Evolutionary conservation across 2,797 vertebrate species (phyloP), one percentile per base, ranked within the genome.

Genomic region (Rhabdophis nuchalis): DNA sequence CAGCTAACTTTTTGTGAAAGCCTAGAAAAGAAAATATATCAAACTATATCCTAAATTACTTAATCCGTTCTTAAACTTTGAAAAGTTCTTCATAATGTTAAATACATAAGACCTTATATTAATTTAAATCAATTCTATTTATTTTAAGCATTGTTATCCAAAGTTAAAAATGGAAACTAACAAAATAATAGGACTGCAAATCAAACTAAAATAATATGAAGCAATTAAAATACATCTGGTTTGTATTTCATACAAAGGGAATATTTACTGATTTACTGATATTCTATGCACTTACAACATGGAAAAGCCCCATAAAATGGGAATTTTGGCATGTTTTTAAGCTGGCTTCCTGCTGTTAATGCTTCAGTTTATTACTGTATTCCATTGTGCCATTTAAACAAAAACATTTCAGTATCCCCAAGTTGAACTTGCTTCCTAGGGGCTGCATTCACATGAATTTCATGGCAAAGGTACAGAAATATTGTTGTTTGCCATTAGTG

Each of bases 1-100:
- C 53, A 92, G 92, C 89, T 90, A 46, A 68, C 89, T 93, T 91
- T 95, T 94, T 93, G 93, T 52, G 46, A 61, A 91, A 32, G 25
- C 36, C 36, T 57, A 32, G 46, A 11, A 61, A 91, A 86, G 46
- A 53, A 46, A 90, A 13, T 60, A 32, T 9, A 52, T 11, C 27
- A 60, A 60, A 56, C 72, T 50, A 18, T 18, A 50, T 27, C 12
- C 10, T 50, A 20, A 54, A 13, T 20, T 85, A 9, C 4, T 82
- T 41, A n/a, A 11, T 20, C 12, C 41, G 12, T 5, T 90, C 53
- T 72, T 14, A 54, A 20, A 41, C 1, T 90, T 68, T 23, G 18
- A 27, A 46, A 57, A 41, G 1, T 57, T 56, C 25, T 36, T 77
- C 32, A 23, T 41, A 3, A 29, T 89, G 20, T 57, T 14, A 87